These are phyloP conservation scores for Taxidea taxus DNA, from an alignment of 2,113 vertebrate genomes.

Conservation along the genomic window DNA sequence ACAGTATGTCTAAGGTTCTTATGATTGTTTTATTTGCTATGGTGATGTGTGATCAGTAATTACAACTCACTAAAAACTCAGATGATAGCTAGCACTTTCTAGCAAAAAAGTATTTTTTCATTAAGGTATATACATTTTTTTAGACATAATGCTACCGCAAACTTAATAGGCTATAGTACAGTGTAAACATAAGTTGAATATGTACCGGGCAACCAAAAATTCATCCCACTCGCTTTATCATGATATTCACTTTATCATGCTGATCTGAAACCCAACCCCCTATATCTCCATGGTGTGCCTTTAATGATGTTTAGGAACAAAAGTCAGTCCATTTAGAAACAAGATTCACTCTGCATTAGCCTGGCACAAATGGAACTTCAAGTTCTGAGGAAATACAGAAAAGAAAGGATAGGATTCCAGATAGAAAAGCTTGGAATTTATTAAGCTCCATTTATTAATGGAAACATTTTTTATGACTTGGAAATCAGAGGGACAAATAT, in stretches of 20 bases:
- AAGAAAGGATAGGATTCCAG: constrained; percentile 54
- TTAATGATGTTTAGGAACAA: constrained; percentile 36
- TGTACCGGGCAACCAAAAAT: not conserved
- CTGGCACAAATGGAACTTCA: not conserved
- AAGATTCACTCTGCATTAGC: constrained; percentile 3
- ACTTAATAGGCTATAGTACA: not conserved
- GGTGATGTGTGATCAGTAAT: not conserved
- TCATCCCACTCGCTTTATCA: not conserved
- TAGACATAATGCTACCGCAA: not conserved
- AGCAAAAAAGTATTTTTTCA: not conserved
- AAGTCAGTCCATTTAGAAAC: constrained; percentile 20
- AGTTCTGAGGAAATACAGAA: constrained; percentile 22
- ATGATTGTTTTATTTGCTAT: not conserved
- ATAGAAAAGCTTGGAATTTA: not conserved
- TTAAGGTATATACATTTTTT: not conserved
- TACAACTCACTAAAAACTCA: not conserved
- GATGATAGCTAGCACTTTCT: not conserved
- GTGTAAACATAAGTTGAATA: not conserved
- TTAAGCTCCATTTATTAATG: not conserved
- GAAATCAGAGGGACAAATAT: constrained; percentile 36
- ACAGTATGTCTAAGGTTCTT: not conserved
- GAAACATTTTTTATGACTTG: constrained; percentile 53
- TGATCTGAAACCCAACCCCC: not conserved
- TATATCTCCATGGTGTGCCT: not conserved
- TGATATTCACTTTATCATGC: not conserved